Conservation (phyloP, 2,888 invertebrate species). For the Leucozona laternaria region DNA sequence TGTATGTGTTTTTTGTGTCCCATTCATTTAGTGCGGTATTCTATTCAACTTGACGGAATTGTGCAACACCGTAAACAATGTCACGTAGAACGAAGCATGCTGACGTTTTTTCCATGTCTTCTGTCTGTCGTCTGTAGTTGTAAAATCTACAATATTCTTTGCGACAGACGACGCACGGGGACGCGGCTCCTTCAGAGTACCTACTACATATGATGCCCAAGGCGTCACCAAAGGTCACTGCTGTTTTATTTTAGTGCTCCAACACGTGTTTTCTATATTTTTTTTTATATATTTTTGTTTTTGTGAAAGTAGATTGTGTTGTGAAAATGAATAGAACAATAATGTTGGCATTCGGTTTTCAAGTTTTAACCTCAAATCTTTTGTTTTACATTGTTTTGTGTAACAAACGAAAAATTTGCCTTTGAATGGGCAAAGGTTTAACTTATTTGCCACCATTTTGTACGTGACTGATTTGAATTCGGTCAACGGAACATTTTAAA, state of each 20-base stretch:
- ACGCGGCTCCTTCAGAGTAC: constrained; percentile 71
- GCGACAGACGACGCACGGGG: constrained; percentile 19
- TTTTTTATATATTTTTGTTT: constrained; percentile 3
- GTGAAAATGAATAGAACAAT: constrained; percentile 28
- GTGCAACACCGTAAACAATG: constrained; percentile 71
- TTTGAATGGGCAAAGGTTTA: constrained; percentile 55
- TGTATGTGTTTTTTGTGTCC: constrained; percentile 26
- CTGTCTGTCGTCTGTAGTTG: constrained; percentile 50
- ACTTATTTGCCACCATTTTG: constrained; percentile 58
- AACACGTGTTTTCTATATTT: constrained; percentile 63
- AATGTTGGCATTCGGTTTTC: constrained; percentile 40
- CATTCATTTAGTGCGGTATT: constrained; percentile 58
- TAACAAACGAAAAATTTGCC: constrained; percentile 61
- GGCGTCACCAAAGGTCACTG: constrained; percentile 70
- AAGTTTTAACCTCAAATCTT: constrained; percentile 64
- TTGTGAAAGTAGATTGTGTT: neutral
- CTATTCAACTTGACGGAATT: constrained; percentile 73
- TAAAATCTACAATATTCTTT: constrained; percentile 19
- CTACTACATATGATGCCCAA: constrained; percentile 6
- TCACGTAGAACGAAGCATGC: constrained; percentile 71
- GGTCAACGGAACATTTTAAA: constrained; percentile 66
- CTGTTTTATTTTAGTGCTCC: constrained; percentile 46
- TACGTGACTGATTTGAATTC: constrained; percentile 76
- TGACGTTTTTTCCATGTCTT: constrained; percentile 65
- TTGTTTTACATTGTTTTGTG: constrained; percentile 46